Conservation (phyloP, 2,113 vertebrate genomes). For the Oreochromis tanganicae region DNA sequence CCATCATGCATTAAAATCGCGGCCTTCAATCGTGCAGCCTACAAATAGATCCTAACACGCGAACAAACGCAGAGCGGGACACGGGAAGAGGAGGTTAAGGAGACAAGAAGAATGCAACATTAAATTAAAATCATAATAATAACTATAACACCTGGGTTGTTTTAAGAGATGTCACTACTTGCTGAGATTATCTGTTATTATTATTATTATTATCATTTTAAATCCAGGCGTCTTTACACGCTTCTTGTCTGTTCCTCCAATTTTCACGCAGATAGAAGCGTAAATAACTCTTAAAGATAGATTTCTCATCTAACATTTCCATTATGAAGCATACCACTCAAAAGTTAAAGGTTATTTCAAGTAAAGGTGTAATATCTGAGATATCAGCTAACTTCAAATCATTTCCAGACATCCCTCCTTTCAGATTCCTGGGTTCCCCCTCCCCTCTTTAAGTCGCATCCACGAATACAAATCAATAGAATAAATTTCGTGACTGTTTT, state of each 20-base stretch:
- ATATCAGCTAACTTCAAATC: background rate
- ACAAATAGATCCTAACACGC: background rate
- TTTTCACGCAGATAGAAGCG: background rate
- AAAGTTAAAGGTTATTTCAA: background rate
- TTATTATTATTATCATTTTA: background rate
- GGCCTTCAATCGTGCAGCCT: background rate
- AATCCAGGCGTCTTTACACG: background rate
- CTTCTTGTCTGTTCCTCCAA: background rate
- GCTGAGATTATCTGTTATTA: background rate
- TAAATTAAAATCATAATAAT: background rate
- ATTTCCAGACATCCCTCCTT: background rate
- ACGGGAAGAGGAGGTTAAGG: background rate
- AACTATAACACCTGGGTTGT: background rate
- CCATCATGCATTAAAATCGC: conserved; percentile 14
- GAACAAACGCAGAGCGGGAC: background rate
- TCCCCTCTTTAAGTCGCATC: background rate
- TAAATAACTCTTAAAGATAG: background rate
- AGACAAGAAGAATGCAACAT: background rate
- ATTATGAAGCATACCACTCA: background rate
- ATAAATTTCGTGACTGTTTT: background rate
- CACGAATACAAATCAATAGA: background rate
- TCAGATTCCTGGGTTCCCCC: background rate
- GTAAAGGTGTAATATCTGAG: background rate
- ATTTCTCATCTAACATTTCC: background rate
- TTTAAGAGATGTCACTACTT: background rate